Evolutionary conservation across 2,888 invertebrate genomes (phyloP), one percentile per base, ranked within the genome.

Genomic region (Pteria penguin): DNA sequence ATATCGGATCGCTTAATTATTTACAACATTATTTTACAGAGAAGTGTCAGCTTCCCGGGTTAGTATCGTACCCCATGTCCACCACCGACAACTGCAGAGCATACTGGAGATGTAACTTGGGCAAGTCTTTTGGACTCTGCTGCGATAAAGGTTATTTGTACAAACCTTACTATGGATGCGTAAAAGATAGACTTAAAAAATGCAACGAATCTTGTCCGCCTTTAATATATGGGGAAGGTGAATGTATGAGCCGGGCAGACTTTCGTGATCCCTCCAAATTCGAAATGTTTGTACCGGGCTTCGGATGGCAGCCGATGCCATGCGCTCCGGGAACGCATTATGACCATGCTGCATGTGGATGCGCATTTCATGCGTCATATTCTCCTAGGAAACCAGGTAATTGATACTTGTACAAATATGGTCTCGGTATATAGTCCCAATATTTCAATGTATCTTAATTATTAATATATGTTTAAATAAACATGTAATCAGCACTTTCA

Each of bases 311-410:
- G 26, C 60, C 36, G n/a, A 76, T 75, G 75, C 72, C 78, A 8
- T 86, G 85, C 73, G 78, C 84, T 2, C 74, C 74, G 3, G 84
- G 84, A 45, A 84, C 83, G 1, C 71, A 72, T 5, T 85, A 78
- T 68, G 79, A 78, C 72, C 71, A 67, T 26, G 52, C 54, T 22
- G 62, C 65, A n/a, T 85, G 85, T 26, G 63, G 57, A 14, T 84
- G 84, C 52, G 63, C 81, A 0, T 73, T 72, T 45, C 45, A 75
- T 27, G 54, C 57, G 18, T 11, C 66, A 36, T 60, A n/a, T n/a
- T n/a, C n/a, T n/a, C n/a, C n/a, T n/a, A n/a, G n/a, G n/a, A n/a
- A n/a, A n/a, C n/a, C n/a, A n/a, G n/a, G n/a, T n/a, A n/a, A n/a
- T n/a, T n/a, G n/a, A n/a, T n/a, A n/a, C n/a, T n/a, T n/a, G n/a